Conservation (phyloP, 2,888 invertebrate species). For the Drepana falcataria region DNA sequence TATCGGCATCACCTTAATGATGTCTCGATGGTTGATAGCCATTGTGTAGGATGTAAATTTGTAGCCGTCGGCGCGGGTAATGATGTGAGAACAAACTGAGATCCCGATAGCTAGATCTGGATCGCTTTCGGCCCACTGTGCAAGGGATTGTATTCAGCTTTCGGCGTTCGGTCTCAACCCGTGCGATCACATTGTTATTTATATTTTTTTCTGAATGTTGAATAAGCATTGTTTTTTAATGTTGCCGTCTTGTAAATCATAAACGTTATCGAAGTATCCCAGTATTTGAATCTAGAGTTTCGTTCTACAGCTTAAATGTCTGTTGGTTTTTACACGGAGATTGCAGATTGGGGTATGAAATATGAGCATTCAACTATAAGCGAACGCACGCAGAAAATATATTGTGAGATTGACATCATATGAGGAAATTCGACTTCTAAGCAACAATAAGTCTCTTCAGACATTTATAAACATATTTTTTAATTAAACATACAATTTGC, state of each 20-base stretch:
- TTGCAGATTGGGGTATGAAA: not conserved
- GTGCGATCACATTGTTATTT: slow-evolving; percentile 40
- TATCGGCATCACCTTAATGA: slow-evolving; percentile 80
- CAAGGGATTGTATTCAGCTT: slow-evolving; percentile 61
- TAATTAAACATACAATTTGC: too few relatives aligned
- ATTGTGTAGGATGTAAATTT: slow-evolving; percentile 79
- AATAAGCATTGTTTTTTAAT: slow-evolving; percentile 50
- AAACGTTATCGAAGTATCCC: slow-evolving; percentile 29
- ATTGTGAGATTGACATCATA: not conserved
- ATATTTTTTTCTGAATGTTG: slow-evolving; percentile 44
- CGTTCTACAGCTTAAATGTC: not conserved
- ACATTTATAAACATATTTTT: too few relatives aligned
- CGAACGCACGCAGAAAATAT: not conserved
- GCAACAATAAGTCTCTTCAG: too few relatives aligned
- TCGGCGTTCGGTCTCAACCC: slow-evolving; percentile 45
- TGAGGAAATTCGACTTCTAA: too few relatives aligned
- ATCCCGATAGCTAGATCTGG: slow-evolving; percentile 75
- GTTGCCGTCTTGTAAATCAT: slow-evolving; percentile 52
- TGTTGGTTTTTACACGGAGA: not conserved
- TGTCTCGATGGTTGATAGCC: slow-evolving; percentile 79
- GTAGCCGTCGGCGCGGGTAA: slow-evolving; percentile 79
- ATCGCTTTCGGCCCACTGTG: slow-evolving; percentile 67
- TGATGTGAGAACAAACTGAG: slow-evolving; percentile 79
- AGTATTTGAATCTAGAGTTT: slow-evolving; percentile 2
- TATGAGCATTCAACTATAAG: not conserved